Evolutionary conservation across 2,888 invertebrate genomes (phyloP).

Genomic region (Punctoribates punctum): DNA sequence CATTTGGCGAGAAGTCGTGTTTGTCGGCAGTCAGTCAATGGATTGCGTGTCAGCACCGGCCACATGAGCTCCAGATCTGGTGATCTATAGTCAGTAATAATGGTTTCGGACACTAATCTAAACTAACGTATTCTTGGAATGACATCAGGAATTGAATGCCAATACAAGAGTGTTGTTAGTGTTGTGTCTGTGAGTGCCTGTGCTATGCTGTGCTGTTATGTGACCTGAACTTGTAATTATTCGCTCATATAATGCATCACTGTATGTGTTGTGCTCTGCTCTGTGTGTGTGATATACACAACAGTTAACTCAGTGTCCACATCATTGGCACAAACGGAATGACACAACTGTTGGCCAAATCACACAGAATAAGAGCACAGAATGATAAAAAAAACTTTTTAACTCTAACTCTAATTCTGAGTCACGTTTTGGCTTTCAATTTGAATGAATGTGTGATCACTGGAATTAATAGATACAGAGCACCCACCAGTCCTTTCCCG

Average conservation of each 20-base stretch:
- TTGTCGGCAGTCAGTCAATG: no score
- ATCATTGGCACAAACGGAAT: background rate
- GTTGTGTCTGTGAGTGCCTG: background rate
- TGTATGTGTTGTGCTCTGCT: no score
- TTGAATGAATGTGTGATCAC: slow-evolving; percentile 9
- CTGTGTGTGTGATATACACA: slow-evolving; percentile 1
- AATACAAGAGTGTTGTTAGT: no score
- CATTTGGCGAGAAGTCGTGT: no score
- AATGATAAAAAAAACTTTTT: background rate
- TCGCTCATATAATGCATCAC: no score
- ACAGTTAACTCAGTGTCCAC: background rate
- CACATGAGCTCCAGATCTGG: no score
- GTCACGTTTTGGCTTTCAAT: slow-evolving; percentile 14
- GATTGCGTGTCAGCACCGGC: no score
- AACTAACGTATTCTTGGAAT: no score
- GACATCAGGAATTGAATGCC: background rate
- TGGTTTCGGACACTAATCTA: no score
- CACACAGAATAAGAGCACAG: background rate
- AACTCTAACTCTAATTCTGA: background rate
- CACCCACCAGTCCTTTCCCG: no score
- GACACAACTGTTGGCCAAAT: slow-evolving; percentile 16
- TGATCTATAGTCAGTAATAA: no score
- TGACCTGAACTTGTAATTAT: slow-evolving; percentile 20
- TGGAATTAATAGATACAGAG: background rate
- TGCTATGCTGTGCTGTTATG: background rate